Conservation (phyloP, 2,113 vertebrate species). For the Petroica traversi region DNA sequence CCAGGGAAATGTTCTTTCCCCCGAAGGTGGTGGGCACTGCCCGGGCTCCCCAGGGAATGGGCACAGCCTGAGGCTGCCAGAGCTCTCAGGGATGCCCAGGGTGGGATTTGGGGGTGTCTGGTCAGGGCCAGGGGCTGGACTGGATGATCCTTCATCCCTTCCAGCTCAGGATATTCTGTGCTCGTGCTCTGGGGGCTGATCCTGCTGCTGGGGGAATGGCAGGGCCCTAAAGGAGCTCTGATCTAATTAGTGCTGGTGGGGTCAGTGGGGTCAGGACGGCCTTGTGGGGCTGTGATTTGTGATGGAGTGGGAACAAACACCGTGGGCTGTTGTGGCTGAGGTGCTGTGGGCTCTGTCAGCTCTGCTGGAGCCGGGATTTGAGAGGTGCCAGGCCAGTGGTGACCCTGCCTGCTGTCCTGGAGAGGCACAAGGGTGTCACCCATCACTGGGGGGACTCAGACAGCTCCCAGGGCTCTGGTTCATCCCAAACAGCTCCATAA, state of each 20-base stretch:
- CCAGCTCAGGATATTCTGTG: background rate
- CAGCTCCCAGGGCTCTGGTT: background rate
- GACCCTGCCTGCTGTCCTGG: background rate
- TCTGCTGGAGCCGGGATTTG: background rate
- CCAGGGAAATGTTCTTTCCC: background rate
- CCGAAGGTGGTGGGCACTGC: background rate
- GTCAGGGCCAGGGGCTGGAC: fast-evolving
- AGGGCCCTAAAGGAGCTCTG: background rate
- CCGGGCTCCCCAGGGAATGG: background rate
- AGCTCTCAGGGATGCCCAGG: background rate
- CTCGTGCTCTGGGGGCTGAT: background rate
- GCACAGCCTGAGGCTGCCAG: background rate
- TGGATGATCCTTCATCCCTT: background rate
- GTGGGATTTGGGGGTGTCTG: background rate
- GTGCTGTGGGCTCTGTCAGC: background rate
- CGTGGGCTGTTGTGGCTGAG: fast-evolving
- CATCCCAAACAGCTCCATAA: background rate
- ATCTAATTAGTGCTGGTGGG: background rate
- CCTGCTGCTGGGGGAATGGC: background rate
- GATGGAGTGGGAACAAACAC: fast-evolving
- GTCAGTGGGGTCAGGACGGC: background rate
- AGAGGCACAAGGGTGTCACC: background rate
- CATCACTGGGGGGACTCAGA: background rate
- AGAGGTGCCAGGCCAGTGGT: background rate
- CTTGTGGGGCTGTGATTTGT: fast-evolving